Base-by-base conservation (phyloP, 2,797 vertebrate species). In the Lycodopsis pacificus region DNA sequence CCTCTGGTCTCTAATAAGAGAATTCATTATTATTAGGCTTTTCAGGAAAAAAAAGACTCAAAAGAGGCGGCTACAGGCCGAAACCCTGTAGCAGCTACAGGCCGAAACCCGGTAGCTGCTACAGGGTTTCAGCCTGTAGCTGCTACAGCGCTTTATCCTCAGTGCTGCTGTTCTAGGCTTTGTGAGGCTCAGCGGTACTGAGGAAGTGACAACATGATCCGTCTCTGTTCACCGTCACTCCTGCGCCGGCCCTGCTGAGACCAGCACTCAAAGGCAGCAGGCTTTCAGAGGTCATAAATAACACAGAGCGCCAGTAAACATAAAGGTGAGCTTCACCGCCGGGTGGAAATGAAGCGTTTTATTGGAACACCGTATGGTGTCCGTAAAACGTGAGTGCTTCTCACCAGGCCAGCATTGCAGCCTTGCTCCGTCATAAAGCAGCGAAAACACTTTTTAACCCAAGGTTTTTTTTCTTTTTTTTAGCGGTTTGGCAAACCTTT, bases 311-410 rank as follows among this genome's bases (percentile, higher is more conserved):
- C 83, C 89, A 81, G 85, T 89, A 87, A 91, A 90, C 90, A 86
- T 91, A 89, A 92, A 95, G 88, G 92, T 93, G 90, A 93, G 88
- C 90, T 92, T 92, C 93, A 89, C 91, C 83, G 40, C 88, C 53
- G 89, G 89, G 89, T 95, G 94, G 93, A 95, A 95, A 95, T 93
- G 90, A 95, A 88, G 86, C 94, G 19, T 95, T 95, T 95, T 95
- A 95, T 94, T 91, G 91, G 87, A 92, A 85, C 87, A 65, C 83
- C 25, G 88, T 82, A 86, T 90, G 89, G 90, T 85, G 89, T 94
- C 89, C 59, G 90, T 92, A 92, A 93, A 93, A 92, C 13, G 70
- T 80, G 77, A 91, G 87, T 89, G 91, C 79, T 85, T 94, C 88
- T 87, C 74, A 85, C 70, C 67, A 79, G 73, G 82, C 81, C 49